Base-by-base conservation (phyloP, 2,797 vertebrate genomes). In the Liasis olivaceus region DNA sequence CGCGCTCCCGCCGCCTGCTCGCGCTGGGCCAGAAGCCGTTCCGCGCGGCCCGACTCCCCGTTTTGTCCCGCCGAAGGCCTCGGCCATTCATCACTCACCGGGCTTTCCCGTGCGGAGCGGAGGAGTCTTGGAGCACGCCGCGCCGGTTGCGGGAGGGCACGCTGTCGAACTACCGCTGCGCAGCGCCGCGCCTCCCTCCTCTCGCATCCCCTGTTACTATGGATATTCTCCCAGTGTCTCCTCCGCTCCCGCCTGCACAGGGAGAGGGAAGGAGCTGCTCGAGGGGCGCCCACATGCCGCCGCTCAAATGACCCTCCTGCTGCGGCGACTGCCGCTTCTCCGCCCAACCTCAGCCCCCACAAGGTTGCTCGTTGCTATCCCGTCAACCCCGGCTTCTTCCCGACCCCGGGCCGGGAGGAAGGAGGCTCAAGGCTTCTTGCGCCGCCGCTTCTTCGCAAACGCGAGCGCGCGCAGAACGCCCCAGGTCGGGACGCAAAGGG, bases 131-230 rank as follows among this genome's bases (percentile, higher is more conserved):
- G 91, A 72, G 28, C 59, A 85, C 64, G 93, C 91, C 90, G 95
- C 90, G 94, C 93, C 87, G 90, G 92, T 42, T 92, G 94, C 95
- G 81, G 91, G 93, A 84, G 93, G 93, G 89, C 92, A 94, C 69
- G 47, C 59, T 90, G 64, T 36, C 90, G 60, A 87, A 94, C 93
- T 94, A 93, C 94, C 36, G 86, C 95, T 92, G 94, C 96, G 94
- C 95, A 94, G 95, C 94, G 60, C 88, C 88, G 51, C 93, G 20
- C 93, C 95, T 51, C 87, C 92, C 62, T 92, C 95, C 94, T 59
- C 89, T 92, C 91, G 96, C 97, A 94, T 95, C 96, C 95, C 94
- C 96, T 84, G 97, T 97, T 97, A 96, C 97, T 97, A 97, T 97
- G 97, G 97, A 95, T 97, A 97, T 97, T 89, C 88, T 64, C 90